These are phyloP conservation scores for Sylvilagus floridanus DNA, from an alignment of 2,797 vertebrate species.

Conservation along the genomic window DNA sequence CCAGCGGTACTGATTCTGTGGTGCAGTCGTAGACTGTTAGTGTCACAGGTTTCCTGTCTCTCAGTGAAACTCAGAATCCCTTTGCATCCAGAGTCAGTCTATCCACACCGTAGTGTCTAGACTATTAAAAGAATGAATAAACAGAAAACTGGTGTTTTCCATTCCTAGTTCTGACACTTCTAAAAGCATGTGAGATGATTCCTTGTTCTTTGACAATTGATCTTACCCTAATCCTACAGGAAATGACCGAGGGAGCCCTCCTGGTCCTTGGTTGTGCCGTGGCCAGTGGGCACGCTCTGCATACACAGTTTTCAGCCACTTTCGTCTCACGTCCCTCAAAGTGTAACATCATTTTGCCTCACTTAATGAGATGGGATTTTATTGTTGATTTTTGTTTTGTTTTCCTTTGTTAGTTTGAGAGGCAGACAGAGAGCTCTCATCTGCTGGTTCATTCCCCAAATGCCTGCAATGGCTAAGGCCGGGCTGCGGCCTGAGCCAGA, in stretches of 20 bases:
- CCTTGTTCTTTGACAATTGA: conserved; percentile 13
- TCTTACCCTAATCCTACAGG: background rate
- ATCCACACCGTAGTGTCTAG: background rate
- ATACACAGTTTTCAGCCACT: background rate
- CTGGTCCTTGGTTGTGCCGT: background rate
- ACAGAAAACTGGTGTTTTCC: conserved; percentile 8
- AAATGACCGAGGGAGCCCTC: background rate
- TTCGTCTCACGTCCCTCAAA: background rate
- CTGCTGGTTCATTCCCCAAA: no score
- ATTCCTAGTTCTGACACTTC: background rate
- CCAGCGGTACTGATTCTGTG: background rate
- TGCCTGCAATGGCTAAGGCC: no score
- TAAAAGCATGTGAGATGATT: background rate
- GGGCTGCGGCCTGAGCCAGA: no score
- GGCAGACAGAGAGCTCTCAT: no score
- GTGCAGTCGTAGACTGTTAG: background rate
- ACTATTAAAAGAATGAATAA: conserved; percentile 26
- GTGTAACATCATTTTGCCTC: background rate
- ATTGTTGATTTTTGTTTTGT: no score
- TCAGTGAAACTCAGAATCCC: background rate
- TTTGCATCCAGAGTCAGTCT: background rate
- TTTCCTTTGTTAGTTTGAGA: no score
- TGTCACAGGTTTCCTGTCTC: background rate
- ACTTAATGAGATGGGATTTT: background rate
- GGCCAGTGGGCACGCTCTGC: background rate